Evolutionary conservation across 2,797 vertebrate species (phyloP), one percentile per base, ranked within the genome.

Genomic region (Spatula versicolor): DNA sequence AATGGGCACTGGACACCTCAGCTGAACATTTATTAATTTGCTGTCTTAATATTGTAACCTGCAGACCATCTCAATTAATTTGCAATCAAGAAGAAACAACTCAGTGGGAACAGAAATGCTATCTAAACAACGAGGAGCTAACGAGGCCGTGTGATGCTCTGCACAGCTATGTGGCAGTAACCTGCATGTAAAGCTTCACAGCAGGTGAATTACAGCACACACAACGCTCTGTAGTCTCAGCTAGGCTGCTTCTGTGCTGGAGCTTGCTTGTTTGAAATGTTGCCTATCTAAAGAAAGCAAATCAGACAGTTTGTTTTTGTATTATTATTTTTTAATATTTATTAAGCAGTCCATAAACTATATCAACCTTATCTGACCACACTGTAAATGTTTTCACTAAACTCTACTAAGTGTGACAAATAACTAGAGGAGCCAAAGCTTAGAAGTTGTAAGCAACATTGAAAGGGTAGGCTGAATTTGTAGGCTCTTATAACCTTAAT

Each of bases 121-220:
- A 0, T 30, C 60, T 76, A 43, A 83, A 74, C 30, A 63, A 43
- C 41, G 4, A 41, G 78, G 71, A 82, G 35, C 45, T 72, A 35
- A 52, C 0, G 3, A 62, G 48, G 68, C 41, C 0, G 0, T 19
- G 52, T 0, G 5, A 26, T 39, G 68, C 60, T 82, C 26, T 0
- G 0, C n/a, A 6, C 14, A 11, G 35, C 46, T 25, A 31, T 8
- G 25, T 45, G 41, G 55, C 22, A 31, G 15, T 20, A 69, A 30
- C 39, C 37, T 73, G 71, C 52, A 48, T 26, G 52, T 14, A 5
- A n/a, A 46, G 35, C 6, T 5, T 46, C 76, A 54, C 55, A 11
- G 55, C 33, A 41, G 50, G 37, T 21, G 17, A 25, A 1, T 72
- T 30, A 8, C 28, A 59, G 67, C 54, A 39, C 52, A 16, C 8